phyloP scores from a whole-genome alignment of 2,888 invertebrate species.

The Empis stercorea region DNA sequence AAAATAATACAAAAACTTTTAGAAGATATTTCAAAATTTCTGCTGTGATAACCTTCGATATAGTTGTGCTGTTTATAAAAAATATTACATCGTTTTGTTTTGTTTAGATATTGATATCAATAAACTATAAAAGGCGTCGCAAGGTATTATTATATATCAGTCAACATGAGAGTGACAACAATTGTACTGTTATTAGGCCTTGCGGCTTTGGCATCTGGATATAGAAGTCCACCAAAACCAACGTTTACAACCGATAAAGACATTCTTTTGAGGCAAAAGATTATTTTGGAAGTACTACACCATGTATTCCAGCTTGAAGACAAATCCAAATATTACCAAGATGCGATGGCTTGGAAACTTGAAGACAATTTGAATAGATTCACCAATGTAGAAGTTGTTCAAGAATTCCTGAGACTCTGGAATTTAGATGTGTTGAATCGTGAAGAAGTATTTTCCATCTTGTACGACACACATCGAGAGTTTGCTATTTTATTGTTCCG shows the following conservation, averaged over 20 bases:
- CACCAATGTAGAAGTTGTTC: constrained; percentile 43
- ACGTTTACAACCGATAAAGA: constrained; percentile 18
- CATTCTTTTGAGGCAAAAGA: constrained; percentile 23
- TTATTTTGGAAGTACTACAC: constrained; percentile 23
- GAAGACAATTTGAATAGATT: constrained; percentile 39
- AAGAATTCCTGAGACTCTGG: constrained; percentile 42
- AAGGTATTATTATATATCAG: background rate
- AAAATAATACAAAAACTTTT: no score
- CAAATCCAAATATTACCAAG: constrained; percentile 39
- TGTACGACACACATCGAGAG: constrained; percentile 37
- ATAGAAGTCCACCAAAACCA: constrained; percentile 16
- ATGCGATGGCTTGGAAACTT: constrained; percentile 6
- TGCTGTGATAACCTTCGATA: no score
- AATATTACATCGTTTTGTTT: no score
- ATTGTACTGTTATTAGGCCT: constrained; percentile 23
- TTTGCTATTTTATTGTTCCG: constrained; percentile 48
- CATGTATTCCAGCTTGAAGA: constrained; percentile 22
- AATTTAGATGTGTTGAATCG: constrained; percentile 37
- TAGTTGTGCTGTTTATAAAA: no score
- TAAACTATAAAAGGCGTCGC: no score
- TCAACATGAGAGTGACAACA: constrained; percentile 13
- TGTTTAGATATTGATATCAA: no score
- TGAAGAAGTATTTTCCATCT: constrained; percentile 25
- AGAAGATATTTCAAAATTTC: no score
- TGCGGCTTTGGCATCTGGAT: constrained; percentile 17